Base-by-base conservation (phyloP, 1,140 invertebrate species). In the Leptinotarsa texana region DNA sequence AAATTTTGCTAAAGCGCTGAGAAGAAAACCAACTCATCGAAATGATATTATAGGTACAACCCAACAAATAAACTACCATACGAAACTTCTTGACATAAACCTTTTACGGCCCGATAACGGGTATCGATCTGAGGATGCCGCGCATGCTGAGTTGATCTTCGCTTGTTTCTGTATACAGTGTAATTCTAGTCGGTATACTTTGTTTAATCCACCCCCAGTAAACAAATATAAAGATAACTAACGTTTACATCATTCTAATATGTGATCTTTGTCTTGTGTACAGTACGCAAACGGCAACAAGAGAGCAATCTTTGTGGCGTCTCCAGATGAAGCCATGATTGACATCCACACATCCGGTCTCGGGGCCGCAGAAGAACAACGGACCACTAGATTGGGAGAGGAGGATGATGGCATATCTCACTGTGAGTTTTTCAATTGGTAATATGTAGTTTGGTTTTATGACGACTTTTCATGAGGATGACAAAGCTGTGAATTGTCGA, bases 301-400 rank as follows among this genome's bases (percentile, higher is more conserved):
- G 17, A 80, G 82, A 17, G 83, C 83, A 51, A 84, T 83, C 72
- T 86, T 83, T 63, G 70, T 83, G 47, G 85, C 84, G 79, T 88
- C 88, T 73, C 57, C 78, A 11, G 76, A 77, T 76, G 90, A 91
- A 80, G 90, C 90, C 80, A 91, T 91, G 89, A 89, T 91, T 72
- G 90, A 91, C 80, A 91, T 91, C 61, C 89, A 89, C 47, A 88
- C 88, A 72, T 84, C 86, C 65, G 86, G 85, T 51, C 51, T 18
- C 4, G 51, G 17, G 51, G 75, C 85, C 80, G 83, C 81, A 78
- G 63, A 51, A n/a, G 71, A 88, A 74, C 74, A 77, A 63, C 74
- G 77, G 51, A 78, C 80, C 48, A 80, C 82, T n/a, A 81, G 87
- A 42, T 78, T 84, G 33, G 82, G 83, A 22, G 83, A 87, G 24